Conservation (phyloP, 2,797 vertebrate species). For the Trachurus trachurus region DNA sequence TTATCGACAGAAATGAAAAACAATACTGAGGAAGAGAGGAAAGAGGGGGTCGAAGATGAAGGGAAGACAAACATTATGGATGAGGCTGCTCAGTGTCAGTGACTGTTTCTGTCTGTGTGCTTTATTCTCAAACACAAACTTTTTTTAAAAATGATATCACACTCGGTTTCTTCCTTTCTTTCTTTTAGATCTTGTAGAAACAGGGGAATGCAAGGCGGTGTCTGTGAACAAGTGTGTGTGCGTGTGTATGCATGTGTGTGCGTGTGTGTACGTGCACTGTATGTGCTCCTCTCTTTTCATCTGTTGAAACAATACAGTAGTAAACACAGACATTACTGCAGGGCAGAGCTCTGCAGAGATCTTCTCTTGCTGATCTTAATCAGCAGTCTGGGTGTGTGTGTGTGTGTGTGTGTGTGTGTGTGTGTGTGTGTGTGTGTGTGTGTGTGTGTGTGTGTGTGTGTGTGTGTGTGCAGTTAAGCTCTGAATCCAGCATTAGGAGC, state of each 20-base stretch:
- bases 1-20: slow-evolving; percentile 65
- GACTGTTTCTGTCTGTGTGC: neutral
- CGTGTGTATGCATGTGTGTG: neutral
- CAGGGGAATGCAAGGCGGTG: neutral
- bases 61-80: neutral
- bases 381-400: neutral
- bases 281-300: no score
- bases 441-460: neutral
- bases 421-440: neutral
- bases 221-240: neutral
- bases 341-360: neutral
- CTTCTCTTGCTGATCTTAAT: neutral
- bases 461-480: neutral
- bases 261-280: no score
- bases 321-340: no score
- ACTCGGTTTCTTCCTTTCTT: neutral
- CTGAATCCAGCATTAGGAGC: neutral
- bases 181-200: neutral
- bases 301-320: no score
- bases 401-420: neutral
- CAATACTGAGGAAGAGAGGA: slow-evolving; percentile 36
- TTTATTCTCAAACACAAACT: neutral
- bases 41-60: neutral
- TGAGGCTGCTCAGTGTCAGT: neutral
- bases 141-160: neutral